These are phyloP conservation scores for Daboia siamensis DNA, from an alignment of 2,113 vertebrate species.

Conservation along the genomic window DNA sequence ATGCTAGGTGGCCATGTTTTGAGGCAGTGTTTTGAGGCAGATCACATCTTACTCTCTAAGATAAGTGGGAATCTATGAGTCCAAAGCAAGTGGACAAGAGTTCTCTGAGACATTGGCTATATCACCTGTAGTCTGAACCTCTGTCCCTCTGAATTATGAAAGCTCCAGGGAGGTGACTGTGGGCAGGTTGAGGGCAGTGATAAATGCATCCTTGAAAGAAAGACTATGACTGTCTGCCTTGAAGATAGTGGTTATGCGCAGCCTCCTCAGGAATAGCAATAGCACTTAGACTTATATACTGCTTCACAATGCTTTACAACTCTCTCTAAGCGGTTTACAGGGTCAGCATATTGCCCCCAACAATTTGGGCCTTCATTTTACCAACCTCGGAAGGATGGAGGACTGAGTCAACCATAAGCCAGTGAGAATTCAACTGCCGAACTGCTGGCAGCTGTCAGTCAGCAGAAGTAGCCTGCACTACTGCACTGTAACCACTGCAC, in stretches of 20 bases:
- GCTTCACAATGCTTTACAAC: no score
- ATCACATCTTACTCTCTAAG: neutral
- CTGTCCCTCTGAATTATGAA: neutral
- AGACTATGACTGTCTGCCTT: neutral
- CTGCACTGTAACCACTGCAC: no score
- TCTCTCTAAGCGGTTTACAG: no score
- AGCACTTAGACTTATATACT: no score
- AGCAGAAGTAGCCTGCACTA: no score
- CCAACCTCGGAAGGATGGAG: no score
- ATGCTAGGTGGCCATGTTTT: neutral
- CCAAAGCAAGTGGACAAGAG: neutral
- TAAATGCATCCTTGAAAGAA: neutral
- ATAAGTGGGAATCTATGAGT: neutral
- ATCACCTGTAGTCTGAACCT: neutral
- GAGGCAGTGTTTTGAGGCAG: neutral
- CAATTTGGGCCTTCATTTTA: no score
- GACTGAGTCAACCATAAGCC: no score
- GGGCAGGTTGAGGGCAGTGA: neutral
- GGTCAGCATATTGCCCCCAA: no score
- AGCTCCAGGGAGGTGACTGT: neutral
- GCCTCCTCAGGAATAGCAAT: neutral
- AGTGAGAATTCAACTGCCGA: no score
- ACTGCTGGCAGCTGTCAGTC: no score
- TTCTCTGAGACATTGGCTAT: neutral
- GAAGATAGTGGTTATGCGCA: neutral